These are phyloP conservation scores for Cyprinus carpio DNA, from an alignment of 2,113 vertebrate genomes.

Conservation along the genomic window DNA sequence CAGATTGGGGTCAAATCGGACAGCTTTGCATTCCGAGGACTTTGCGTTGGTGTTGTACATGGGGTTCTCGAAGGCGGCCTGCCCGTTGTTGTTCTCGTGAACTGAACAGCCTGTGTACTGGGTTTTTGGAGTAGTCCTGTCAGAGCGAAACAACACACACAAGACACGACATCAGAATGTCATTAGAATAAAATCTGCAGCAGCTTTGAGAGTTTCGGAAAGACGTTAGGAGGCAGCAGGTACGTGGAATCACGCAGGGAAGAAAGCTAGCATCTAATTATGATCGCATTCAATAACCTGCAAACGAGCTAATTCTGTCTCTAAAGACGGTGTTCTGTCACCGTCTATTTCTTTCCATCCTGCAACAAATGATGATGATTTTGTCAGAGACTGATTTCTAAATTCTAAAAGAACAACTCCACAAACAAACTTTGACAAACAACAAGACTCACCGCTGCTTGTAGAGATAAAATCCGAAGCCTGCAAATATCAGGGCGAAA, in stretches of 20 bases:
- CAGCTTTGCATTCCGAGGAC: conserved; percentile 94
- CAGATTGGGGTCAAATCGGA: conserved; percentile 96
- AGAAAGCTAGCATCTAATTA: neutral
- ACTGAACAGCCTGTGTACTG: conserved; percentile 98
- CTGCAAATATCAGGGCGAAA: conserved; percentile 98
- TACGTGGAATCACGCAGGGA: neutral
- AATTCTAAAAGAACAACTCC: neutral
- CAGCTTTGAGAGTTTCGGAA: neutral
- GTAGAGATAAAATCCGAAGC: conserved; percentile 99
- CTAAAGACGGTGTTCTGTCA: neutral
- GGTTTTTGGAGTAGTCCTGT: conserved; percentile 98
- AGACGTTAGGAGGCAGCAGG: neutral
- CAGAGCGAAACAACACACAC: conserved; percentile 4
- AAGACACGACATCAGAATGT: conserved; percentile 26
- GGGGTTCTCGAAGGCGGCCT: conserved; percentile 98
- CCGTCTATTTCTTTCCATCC: neutral
- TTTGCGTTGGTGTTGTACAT: conserved; percentile 99
- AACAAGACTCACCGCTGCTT: conserved; percentile 89
- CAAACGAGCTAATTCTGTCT: neutral
- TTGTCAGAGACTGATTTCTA: neutral
- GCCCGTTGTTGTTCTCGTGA: conserved; percentile 98
- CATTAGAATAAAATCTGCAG: neutral
- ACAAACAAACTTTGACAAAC: neutral
- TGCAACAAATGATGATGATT: neutral
- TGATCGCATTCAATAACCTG: conserved; percentile 17